Base-by-base conservation (phyloP, 2,888 invertebrate species). In the Leistus spinibarbis region DNA sequence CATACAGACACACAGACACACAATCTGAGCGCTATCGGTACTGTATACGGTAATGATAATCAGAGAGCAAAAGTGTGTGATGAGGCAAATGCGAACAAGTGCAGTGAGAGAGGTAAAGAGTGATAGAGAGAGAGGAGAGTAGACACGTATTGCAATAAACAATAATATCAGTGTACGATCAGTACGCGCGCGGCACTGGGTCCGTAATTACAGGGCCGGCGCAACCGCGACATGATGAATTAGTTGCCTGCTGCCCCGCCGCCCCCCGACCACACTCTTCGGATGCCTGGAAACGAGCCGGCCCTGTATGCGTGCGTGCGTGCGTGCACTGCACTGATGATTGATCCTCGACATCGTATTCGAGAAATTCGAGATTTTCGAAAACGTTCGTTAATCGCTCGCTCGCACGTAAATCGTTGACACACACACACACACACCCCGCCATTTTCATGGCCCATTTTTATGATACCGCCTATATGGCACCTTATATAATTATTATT, bases 201-300 rank as follows among this genome's bases (percentile, higher is more conserved):
- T 60, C 78, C 75, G 81, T 85, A 84, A 85, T 85, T 84, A 85
- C 84, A 84, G 82, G 84, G 83, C 84, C 80, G 80, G 80, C 40
- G 81, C 81, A 81, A 81, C 82, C 80, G 79, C 82, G 82, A 84
- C 83, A 83, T 84, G 85, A 85, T 85, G 84, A 85, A 85, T 85
- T 85, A 84, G 83, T 82, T 40, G 40, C 66, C 23, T 17, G n/a
- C 5, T 16, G 20, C 68, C 56, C 54, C 68, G 17, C 62, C 64
- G 57, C n/a, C 22, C 60, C 67, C 68, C 67, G 40, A n/a, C 54
- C 13, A 27, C 53, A 13, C 69, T 64, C 69, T 63, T 16, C 23
- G 7, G 66, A 60, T 17, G 17, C 60, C 19, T 16, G 5, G 9
- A 60, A 10, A 60, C 4, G 20, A 60, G 60, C 60, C 60, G 60